Evolutionary conservation across 1,140 invertebrate genomes (phyloP).

Genomic region (Cotesia vestalis): DNA sequence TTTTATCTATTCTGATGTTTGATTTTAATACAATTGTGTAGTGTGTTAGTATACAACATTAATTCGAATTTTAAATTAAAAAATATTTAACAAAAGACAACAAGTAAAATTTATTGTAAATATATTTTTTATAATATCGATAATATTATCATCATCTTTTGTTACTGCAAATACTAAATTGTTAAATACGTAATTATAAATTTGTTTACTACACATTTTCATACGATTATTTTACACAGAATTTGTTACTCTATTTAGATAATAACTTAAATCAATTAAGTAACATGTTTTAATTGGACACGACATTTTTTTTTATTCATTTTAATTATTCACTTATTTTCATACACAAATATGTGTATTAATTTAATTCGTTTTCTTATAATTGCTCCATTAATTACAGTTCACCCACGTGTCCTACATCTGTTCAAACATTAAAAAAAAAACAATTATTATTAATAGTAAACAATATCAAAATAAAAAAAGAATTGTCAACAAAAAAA

Average conservation of each 20-base stretch:
- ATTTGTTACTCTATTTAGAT: constrained; percentile 56
- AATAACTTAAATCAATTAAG: constrained; percentile 56
- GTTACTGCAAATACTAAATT: constrained; percentile 58
- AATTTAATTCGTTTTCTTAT: background rate
- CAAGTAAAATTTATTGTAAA: too few species aligned
- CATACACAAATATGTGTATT: constrained; percentile 26
- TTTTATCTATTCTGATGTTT: background rate
- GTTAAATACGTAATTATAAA: constrained; percentile 60
- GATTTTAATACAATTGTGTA: background rate
- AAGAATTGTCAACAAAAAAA: constrained; percentile 28
- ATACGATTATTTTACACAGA: constrained; percentile 61
- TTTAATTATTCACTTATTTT: constrained; percentile 22
- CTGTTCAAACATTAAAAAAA: background rate
- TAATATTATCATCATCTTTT: constrained; percentile 42
- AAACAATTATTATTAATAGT: background rate
- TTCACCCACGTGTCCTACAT: constrained; percentile 5
- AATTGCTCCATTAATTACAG: too few species aligned
- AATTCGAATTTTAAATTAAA: background rate
- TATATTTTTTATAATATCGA: background rate
- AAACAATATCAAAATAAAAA: constrained; percentile 21
- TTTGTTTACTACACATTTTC: constrained; percentile 56
- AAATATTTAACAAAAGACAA: constrained; percentile 4
- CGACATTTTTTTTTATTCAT: constrained; percentile 38
- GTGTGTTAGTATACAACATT: too few species aligned
- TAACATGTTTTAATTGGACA: constrained; percentile 49